Conservation (phyloP, 2,797 vertebrate species). For the Sebastes hopkinsi region DNA sequence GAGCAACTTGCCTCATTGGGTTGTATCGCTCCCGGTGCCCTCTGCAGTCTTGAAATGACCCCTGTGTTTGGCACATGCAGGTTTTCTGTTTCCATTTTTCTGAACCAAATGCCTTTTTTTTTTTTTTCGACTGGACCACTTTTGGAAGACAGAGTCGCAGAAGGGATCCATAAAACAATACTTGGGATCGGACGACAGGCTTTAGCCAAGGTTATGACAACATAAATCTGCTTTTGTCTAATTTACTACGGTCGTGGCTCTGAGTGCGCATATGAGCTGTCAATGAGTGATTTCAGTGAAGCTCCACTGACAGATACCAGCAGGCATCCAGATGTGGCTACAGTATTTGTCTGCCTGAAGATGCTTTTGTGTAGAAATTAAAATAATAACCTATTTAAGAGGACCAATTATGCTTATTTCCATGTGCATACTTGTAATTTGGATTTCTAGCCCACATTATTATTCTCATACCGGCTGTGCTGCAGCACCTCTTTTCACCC, state of each 20-base stretch:
- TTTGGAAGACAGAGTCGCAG: neutral
- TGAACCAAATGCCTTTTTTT: constrained; percentile 15
- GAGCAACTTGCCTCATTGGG: constrained; percentile 66
- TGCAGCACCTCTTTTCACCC: too few species aligned
- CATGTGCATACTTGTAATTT: too few species aligned
- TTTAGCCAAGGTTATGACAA: neutral
- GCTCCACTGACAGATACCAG: neutral
- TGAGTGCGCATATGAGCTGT: neutral
- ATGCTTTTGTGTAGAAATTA: neutral
- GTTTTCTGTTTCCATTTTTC: constrained; percentile 45
- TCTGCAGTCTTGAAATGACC: constrained; percentile 66
- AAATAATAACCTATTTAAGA: neutral
- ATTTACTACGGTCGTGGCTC: neutral
- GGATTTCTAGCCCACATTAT: too few species aligned
- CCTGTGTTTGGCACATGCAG: constrained; percentile 41
- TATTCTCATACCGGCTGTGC: too few species aligned
- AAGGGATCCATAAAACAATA: constrained; percentile 5
- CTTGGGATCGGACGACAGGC: neutral
- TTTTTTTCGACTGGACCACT: constrained; percentile 5
- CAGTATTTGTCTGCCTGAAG: neutral
- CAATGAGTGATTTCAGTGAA: constrained; percentile 8
- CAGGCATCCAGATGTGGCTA: constrained; percentile 8
- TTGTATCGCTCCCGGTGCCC: constrained; percentile 59
- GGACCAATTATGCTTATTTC: too few species aligned
- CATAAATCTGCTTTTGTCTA: constrained; percentile 6